Evolutionary conservation across 2,888 invertebrate genomes (phyloP).

Genomic region (Ptilodon capucinus): DNA sequence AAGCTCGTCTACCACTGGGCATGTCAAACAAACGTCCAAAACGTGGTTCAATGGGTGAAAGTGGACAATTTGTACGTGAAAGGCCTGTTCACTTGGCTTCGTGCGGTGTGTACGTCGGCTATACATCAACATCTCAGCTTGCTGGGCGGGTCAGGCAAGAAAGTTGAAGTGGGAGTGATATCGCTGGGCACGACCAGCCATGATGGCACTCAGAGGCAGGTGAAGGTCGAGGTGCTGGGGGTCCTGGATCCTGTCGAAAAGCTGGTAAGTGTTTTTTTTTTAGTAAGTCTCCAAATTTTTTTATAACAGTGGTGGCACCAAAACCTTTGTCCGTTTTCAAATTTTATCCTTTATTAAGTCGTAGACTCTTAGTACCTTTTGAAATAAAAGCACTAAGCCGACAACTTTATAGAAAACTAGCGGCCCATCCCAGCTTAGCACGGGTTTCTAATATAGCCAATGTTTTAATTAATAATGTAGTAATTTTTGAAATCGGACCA

Average conservation of each 20-base stretch:
- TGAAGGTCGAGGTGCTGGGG: slow-evolving; percentile 94
- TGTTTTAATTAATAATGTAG: too few species aligned
- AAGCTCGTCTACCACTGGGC: slow-evolving; percentile 96
- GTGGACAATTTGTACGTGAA: slow-evolving; percentile 83
- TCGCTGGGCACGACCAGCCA: slow-evolving; percentile 94
- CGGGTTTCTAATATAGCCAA: too few species aligned
- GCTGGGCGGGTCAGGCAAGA: slow-evolving; percentile 87
- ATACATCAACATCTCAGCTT: slow-evolving; percentile 89
- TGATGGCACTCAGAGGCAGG: slow-evolving; percentile 88
- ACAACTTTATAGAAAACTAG: too few species aligned
- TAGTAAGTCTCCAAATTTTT: too few species aligned
- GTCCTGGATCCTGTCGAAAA: slow-evolving; percentile 89
- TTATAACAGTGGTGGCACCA: too few species aligned
- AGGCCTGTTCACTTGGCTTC: slow-evolving; percentile 83
- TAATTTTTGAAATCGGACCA: too few species aligned
- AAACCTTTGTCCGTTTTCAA: too few species aligned
- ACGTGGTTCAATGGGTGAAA: slow-evolving; percentile 94
- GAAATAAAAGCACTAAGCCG: too few species aligned
- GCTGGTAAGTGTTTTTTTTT: slow-evolving; percentile 62
- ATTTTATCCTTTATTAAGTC: too few species aligned
- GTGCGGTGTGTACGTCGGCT: slow-evolving; percentile 91
- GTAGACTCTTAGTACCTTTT: too few species aligned
- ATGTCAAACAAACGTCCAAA: slow-evolving; percentile 94
- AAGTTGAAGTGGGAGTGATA: slow-evolving; percentile 92
- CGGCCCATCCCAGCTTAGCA: too few species aligned